Base-by-base conservation (phyloP, 2,888 invertebrate species). In the Lasius platythorax region DNA sequence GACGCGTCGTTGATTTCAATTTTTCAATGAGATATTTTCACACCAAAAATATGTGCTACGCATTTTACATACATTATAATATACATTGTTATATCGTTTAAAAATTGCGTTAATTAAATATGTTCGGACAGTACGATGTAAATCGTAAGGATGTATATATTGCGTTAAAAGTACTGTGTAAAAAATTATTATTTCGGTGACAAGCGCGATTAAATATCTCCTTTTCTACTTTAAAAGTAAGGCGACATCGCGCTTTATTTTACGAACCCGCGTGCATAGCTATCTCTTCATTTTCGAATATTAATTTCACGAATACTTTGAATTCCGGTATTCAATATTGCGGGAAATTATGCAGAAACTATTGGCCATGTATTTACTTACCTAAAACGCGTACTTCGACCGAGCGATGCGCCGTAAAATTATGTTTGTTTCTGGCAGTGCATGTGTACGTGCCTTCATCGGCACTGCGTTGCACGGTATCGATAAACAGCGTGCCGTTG, bases 371-470 rank as follows among this genome's bases (percentile, higher is more conserved):
- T 53, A 53, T 68, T 85, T 85, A 93, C 95, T 95, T 91, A 95
- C 95, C 95, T 76, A 95, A 93, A 84, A 95, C 95, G 73, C 94
- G 93, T 79, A 95, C 93, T 81, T 95, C 95, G 64, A 95, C 95
- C 40, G 95, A 93, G 83, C 95, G 93, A 53, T 95, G 94, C 33
- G 95, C 94, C 40, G 95, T 94, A 83, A 94, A 93, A 78, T 95
- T 96, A 88, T 95, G 95, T 82, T 95, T 95, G 93, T 96, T 96
- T 70, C 94, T 94, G 2, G 96, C 96, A 1, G 95, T 95, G 92
- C 96, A 96, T 58, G 95, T 95, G 93, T 96, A 96, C 81, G 94
- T 94, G 61, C 96, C 96, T 86, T 96, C 95, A 91, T 96, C 96
- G 56, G 95, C 95, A 56, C 93, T 94, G 58, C 95, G 95, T 88